These are phyloP conservation scores for Eriocheir sinensis DNA, from an alignment of 1,140 invertebrate species.

Conservation along the genomic window DNA sequence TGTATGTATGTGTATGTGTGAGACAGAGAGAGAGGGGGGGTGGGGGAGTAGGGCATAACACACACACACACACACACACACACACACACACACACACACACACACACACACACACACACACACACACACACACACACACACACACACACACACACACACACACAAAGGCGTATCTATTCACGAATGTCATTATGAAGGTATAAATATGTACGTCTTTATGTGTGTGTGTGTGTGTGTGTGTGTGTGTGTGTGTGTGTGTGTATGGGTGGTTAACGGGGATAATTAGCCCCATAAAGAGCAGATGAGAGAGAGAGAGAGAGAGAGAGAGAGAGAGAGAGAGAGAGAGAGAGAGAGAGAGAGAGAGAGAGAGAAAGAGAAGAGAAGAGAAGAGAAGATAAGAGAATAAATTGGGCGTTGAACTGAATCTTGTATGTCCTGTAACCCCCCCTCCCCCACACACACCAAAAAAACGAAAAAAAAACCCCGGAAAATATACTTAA, in stretches of 20 bases:
- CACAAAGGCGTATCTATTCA: too few relatives aligned
- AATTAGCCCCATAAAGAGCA: slow-evolving; percentile 10
- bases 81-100: background rate
- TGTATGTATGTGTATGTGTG: too few relatives aligned
- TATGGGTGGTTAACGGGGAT: background rate
- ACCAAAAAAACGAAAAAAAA: too few relatives aligned
- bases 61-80: background rate
- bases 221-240: background rate
- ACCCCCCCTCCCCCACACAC: too few relatives aligned
- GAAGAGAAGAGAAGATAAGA: too few relatives aligned
- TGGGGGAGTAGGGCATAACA: background rate
- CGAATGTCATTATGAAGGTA: too few relatives aligned
- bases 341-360: background rate
- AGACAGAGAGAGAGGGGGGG: slow-evolving; percentile 17
- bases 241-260: background rate
- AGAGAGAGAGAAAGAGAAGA: background rate
- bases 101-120: too few relatives aligned
- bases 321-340: background rate
- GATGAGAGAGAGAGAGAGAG: background rate
- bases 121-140: too few relatives aligned
- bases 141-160: too few relatives aligned
- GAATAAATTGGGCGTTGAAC: background rate
- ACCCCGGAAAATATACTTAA: too few relatives aligned
- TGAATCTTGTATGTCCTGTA: too few relatives aligned
- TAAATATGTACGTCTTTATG: background rate